Evolutionary conservation across 2,113 vertebrate genomes (phyloP), one percentile per base, ranked within the genome.

Genomic region (Cairina moschata): DNA sequence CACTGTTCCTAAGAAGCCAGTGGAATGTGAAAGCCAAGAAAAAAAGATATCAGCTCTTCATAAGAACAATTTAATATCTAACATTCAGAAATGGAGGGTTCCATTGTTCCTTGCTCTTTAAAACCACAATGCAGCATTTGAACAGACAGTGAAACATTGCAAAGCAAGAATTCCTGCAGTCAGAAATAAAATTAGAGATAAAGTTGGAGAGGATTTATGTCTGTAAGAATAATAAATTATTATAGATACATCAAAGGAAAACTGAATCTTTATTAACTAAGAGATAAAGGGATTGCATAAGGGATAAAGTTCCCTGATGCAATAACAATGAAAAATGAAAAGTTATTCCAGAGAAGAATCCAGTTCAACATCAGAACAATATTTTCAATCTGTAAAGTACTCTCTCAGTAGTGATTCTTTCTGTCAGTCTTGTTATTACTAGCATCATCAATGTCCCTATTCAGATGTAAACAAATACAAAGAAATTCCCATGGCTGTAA

Each of bases 231-330:
- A n/a, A 55, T 34, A 50, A 52, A 8, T 82, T 76, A 18, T 55
- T 83, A 5, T 2, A 36, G 52, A 22, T 13, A 42, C 17, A 58
- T 62, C 34, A 63, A 59, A 67, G 34, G 13, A 76, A 65, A 81
- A 16, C 16, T 1, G 56, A 86, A 74, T 25, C 16, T 88, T 91
- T 84, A 89, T 96, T 84, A 86, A 71, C 23, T 40, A 65, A 87
- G 36, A 40, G 6, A 21, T 50, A 67, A 82, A 69, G 77, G 32
- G n/a, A 71, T n/a, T 59, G 23, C 36, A 0, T 67, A 17, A 34
- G 40, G 46, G 17, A 44, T 74, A 55, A 52, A 67, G 21, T 17
- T 96, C 46, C 52, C 68, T 52, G 16, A 46, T 75, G 56, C 48
- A 90, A 62, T 73, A 79, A 72, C 13, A 52, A 15, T 28, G 15